These are phyloP conservation scores for Vulpes lagopus DNA, from an alignment of 2,113 vertebrate genomes.

Conservation along the genomic window DNA sequence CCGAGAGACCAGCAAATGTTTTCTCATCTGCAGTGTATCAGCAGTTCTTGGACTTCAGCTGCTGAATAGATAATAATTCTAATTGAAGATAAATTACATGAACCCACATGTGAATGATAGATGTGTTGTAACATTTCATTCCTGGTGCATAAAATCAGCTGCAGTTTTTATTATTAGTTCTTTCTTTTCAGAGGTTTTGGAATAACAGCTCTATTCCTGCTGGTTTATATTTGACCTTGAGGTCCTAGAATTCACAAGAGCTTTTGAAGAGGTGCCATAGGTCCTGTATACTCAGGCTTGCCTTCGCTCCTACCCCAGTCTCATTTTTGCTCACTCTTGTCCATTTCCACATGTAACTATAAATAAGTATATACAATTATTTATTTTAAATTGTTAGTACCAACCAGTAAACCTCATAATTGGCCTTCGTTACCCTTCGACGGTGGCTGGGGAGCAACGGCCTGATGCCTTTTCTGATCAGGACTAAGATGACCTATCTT, in stretches of 20 bases:
- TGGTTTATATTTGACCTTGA: slow-evolving; percentile 36
- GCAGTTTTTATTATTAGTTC: slow-evolving; percentile 67
- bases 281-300: background rate
- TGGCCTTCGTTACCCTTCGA: background rate
- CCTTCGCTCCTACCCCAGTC: background rate
- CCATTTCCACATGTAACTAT: background rate
- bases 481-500: background rate
- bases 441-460: background rate
- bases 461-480: background rate
- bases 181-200: slow-evolving; percentile 64
- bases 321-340: background rate
- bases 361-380: background rate
- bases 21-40: slow-evolving; percentile 84
- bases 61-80: slow-evolving; percentile 88
- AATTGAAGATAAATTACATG: slow-evolving; percentile 88
- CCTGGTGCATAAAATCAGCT: slow-evolving; percentile 74
- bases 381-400: background rate
- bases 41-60: slow-evolving; percentile 86
- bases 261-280: background rate
- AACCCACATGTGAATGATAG: slow-evolving; percentile 84
- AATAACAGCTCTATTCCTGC: slow-evolving; percentile 39
- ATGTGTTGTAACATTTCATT: slow-evolving; percentile 77
- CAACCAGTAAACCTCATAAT: background rate
- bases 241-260: background rate
- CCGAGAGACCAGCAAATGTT: slow-evolving; percentile 84